A percentile compares a stretch with the other conserved stretches of the same genome.
Evolutionary conservation across 2,888 invertebrate genomes (phyloP).

Genomic region (Hypomecis atomaria): DNA sequence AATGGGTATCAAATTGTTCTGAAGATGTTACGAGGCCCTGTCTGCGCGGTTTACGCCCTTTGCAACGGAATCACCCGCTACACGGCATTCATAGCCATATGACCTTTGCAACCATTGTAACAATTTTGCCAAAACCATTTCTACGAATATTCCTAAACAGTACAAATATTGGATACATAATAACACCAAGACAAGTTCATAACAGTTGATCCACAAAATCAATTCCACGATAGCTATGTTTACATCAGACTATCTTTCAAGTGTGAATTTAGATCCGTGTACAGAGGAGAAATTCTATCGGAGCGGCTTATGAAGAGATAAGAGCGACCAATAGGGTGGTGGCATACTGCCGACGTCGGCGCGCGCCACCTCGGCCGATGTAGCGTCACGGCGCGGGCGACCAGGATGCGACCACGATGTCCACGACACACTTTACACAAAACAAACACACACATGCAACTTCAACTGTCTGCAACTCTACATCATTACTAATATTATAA

Average conservation of each 20-base stretch:
- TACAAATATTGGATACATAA: no score
- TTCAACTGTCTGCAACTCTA: constrained; percentile 33
- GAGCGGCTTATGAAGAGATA: constrained; percentile 71
- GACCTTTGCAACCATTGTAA: no score
- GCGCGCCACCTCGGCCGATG: constrained; percentile 75
- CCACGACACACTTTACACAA: constrained; percentile 65
- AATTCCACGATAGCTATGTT: no score
- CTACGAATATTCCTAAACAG: no score
- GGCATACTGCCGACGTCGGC: constrained; percentile 67
- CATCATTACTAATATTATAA: neutral
- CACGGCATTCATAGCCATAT: no score
- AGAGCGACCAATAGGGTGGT: constrained; percentile 74
- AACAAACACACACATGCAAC: constrained; percentile 27
- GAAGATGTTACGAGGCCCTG: no score
- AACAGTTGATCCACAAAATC: no score
- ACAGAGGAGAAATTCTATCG: constrained; percentile 79
- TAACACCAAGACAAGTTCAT: no score
- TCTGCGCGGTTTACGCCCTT: no score
- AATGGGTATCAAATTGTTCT: no score
- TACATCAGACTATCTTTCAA: constrained; percentile 18
- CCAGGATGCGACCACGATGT: constrained; percentile 78
- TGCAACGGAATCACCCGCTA: no score
- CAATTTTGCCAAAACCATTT: no score
- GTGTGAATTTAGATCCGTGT: constrained; percentile 68
- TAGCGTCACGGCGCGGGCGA: constrained; percentile 73